Evolutionary conservation across 2,797 vertebrate species (phyloP), one percentile per base, ranked within the genome.

Genomic region (Tokudaia muenninki): DNA sequence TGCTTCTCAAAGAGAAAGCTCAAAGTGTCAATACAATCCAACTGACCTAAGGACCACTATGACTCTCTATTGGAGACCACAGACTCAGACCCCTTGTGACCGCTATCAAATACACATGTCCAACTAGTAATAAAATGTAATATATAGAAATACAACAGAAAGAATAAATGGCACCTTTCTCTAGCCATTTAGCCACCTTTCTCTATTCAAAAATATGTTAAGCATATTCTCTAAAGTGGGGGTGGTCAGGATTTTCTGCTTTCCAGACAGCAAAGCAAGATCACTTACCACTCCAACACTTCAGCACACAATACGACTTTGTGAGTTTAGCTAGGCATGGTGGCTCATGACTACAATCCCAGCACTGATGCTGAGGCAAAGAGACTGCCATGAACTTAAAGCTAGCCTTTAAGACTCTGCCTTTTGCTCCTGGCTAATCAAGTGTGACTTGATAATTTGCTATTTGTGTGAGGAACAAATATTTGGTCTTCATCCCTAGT

Each of bases 1-100:
- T 91, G 61, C 55, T 96, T 93, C 44, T 72, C 82, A 94, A 94
- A 94, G 0, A 86, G 1, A 75, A 93, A 90, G 26, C 72, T 59
- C 86, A 95, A 96, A 86, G 0, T 19, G 87, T 80, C 59, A 87
- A 41, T 67, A 81, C 29, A 96, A 95, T 94, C 83, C 86, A 90
- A 65, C 44, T 79, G 82, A 84, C 93, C 91, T 57, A 94, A 97
- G 95, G 17, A 22, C 70, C 90, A 87, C 2, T 19, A 13, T 91
- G 92, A 90, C 37, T 41, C 34, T 6, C 50, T 6, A 55, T 2
- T 47, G 75, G 44, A 47, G 24, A 12, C 34, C 41, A 59, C n/a
- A 86, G 9, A 78, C 2, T 47, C 41, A 77, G 41, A 47, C 24
- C 12, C 41, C 24, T 44, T 75, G 6, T 12, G 41, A 77, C 26